These are phyloP conservation scores for Diadema setosum DNA, from an alignment of 35 echinoderm and acorn worm species.

Conservation along the genomic window DNA sequence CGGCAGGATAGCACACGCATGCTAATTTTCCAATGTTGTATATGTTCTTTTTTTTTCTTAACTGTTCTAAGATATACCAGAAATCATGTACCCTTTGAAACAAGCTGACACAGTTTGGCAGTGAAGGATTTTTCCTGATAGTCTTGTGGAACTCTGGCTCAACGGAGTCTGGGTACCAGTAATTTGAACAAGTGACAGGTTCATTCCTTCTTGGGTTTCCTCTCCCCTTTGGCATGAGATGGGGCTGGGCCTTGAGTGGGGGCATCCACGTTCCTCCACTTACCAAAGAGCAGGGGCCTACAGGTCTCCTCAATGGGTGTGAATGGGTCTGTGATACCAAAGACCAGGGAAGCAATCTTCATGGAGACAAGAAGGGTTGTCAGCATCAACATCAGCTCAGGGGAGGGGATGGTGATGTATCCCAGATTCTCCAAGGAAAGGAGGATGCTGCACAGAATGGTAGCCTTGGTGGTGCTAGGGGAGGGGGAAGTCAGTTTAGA, in stretches of 20 bases:
- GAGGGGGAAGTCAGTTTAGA: too few species aligned
- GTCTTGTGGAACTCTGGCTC: too few species aligned
- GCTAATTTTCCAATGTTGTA: too few species aligned
- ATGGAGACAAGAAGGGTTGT: not conserved
- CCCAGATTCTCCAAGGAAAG: constrained; percentile 1
- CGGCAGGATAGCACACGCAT: too few species aligned
- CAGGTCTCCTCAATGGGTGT: not conserved
- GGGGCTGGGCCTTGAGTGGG: too few species aligned
- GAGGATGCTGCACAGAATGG: constrained; percentile 21
- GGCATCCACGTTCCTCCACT: not conserved
- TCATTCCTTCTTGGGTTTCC: not conserved
- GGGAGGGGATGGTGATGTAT: not conserved
- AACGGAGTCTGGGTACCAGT: too few species aligned
- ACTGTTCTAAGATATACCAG: too few species aligned
- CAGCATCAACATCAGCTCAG: constrained; percentile 5
- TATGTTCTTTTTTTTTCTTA: too few species aligned
- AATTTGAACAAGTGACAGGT: too few species aligned
- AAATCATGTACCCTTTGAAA: too few species aligned
- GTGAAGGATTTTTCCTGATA: too few species aligned
- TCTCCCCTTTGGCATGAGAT: not conserved
- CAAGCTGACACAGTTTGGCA: too few species aligned
- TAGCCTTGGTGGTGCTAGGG: not conserved
- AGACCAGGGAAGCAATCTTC: not conserved
- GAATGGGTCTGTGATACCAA: not conserved
- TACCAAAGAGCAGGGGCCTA: not conserved